Percentiles rank a stretch among this genome's conserved stretches.
These are phyloP conservation scores for Phengaris alcon DNA, from an alignment of 2,888 invertebrate genomes.

Conservation along the genomic window DNA sequence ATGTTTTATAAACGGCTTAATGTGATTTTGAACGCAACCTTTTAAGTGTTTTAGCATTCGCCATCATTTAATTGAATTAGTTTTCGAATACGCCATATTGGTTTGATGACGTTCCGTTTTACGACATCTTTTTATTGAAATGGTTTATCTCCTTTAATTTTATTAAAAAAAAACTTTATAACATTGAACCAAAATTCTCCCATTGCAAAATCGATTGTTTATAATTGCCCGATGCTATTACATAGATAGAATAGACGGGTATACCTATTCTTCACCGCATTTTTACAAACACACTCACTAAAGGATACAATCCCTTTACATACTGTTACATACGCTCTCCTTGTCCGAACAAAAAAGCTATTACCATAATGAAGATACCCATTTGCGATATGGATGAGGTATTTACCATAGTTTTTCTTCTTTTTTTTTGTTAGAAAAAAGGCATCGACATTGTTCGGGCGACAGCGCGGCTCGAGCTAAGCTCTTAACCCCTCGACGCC, in stretches of 20 bases:
- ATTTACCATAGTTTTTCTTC: conserved; percentile 31
- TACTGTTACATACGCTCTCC: not conserved
- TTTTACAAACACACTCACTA: not conserved
- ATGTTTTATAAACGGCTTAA: conserved; percentile 59
- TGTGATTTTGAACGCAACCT: conserved; percentile 63
- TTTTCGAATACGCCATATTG: conserved; percentile 35
- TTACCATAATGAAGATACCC: conserved; percentile 22
- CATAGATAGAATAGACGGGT: not conserved
- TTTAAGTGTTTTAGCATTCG: conserved; percentile 58
- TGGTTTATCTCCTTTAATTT: too few species aligned
- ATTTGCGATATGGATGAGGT: conserved; percentile 28
- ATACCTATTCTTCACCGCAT: not conserved
- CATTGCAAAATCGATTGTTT: too few species aligned
- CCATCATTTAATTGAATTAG: conserved; percentile 55
- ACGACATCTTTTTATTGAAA: too few species aligned
- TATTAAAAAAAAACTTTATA: not conserved
- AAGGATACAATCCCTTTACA: not conserved
- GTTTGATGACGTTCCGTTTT: conserved; percentile 23
- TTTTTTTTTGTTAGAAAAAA: conserved; percentile 39
- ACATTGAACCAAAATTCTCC: not conserved
- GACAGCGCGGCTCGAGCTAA: conserved; percentile 52
- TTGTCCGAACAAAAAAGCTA: conserved; percentile 9
- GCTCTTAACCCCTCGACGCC: conserved; percentile 68
- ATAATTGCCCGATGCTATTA: too few species aligned
- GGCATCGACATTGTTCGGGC: conserved; percentile 59